phyloP scores from a whole-genome alignment of 2,113 vertebrate species.

The Oreochromis aureus region DNA sequence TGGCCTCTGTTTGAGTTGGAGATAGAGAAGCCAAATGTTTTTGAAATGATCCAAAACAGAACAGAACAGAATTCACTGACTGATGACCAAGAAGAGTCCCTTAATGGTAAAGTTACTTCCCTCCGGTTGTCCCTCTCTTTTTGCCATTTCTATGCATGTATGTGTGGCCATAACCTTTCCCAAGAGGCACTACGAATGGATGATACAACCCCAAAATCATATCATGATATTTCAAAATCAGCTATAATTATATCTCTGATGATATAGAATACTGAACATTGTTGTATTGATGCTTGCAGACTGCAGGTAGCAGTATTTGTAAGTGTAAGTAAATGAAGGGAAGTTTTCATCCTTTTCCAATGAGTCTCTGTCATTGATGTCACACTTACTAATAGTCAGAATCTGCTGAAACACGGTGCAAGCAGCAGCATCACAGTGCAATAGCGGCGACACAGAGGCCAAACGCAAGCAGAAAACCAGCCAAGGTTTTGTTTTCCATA shows the following conservation, averaged over 20 bases:
- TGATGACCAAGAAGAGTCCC: neutral
- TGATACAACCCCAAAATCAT: neutral
- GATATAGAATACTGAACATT: neutral
- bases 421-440: neutral
- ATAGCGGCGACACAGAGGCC: neutral
- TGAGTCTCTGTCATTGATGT: neutral
- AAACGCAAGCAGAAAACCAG: neutral
- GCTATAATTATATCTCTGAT: neutral
- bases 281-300: neutral
- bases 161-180: neutral
- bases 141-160: neutral
- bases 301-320: neutral
- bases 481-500: neutral
- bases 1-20: neutral
- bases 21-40: neutral
- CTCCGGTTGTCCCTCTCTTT: neutral
- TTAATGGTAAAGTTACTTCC: neutral
- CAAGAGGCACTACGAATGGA: neutral
- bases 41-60: neutral
- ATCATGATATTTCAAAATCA: neutral
- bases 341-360: neutral
- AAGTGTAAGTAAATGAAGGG: neutral
- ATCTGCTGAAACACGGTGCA: neutral
- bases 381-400: neutral
- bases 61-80: neutral